Evolutionary conservation across 2,888 invertebrate genomes (phyloP), one percentile per base, ranked within the genome.

Genomic region (Allygus modestus): DNA sequence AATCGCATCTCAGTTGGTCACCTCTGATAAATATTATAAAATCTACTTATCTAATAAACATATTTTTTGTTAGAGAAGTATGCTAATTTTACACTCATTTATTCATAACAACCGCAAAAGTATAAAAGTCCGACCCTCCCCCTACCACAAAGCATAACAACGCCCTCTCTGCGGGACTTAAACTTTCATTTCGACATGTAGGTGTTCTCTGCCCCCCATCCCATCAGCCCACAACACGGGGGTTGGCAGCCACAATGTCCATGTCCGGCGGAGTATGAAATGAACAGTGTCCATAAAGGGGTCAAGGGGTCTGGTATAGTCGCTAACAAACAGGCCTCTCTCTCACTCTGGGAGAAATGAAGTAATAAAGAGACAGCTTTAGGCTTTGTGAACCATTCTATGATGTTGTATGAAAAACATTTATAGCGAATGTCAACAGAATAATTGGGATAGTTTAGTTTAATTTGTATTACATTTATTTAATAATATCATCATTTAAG

Each of bases 281-380:
- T 65, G 65, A 65, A 26, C 26, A 65, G 11, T 15, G 28, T 65
- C 65, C 65, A 65, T 65, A 65, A 65, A 65, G 65, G 65, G 65
- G 65, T 65, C 65, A 65, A 28, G 65, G 65, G 65, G 26, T 15
- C 51, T 51, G 12, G 51, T 7, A 37, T 51, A 15, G 51, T 11
- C 37, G 4, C 2, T 17, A 51, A 51, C 51, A n/a, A 17, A 51
- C 51, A 5, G 17, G 9, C 7, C 23, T 58, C 23, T 20, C 23
- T 2, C 58, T 58, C 58, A 20, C 58, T 7, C 58, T 26, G 26
- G 58, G 58, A 23, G 58, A 58, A 51, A 65, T 31, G 65, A 31
- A 65, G 31, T 65, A 65, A 65, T 65, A 65, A 26, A 65, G 5
- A 58, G 51, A 5, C 17, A 23, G 28, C 28, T 31, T 58, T n/a